phyloP scores from a whole-genome alignment of 2,113 vertebrate species.

The Mormyrus iriodes region DNA sequence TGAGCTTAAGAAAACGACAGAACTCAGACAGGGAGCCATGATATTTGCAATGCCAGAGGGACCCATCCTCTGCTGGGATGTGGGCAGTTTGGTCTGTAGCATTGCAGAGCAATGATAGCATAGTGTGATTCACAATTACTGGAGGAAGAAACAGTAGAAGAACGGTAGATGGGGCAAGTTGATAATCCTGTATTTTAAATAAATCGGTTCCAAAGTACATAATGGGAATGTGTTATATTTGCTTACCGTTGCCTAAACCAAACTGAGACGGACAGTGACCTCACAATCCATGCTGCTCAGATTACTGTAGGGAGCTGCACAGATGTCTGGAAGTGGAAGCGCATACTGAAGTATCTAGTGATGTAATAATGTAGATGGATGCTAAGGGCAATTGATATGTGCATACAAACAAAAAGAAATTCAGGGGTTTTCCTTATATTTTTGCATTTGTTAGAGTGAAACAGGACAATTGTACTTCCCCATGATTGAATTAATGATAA shows the following conservation, averaged over 20 bases:
- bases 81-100: not conserved
- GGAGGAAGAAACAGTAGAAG: not conserved
- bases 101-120: not conserved
- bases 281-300: not conserved
- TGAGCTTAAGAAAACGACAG: not conserved
- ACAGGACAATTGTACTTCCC: no score
- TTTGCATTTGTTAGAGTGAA: no score
- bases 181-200: not conserved
- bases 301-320: not conserved
- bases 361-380: not conserved
- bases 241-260: not conserved
- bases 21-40: slow-evolving; percentile 1
- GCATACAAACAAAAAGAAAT: no score
- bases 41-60: not conserved
- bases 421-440: no score
- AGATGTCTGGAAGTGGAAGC: not conserved
- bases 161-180: not conserved
- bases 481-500: not conserved
- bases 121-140: not conserved
- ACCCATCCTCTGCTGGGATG: not conserved
- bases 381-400: not conserved
- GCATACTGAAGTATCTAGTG: not conserved
- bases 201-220: not conserved
- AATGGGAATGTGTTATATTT: not conserved
- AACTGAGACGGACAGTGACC: not conserved